Evolutionary conservation across 2,797 vertebrate species (phyloP), one percentile per base, ranked within the genome.

Genomic region (Mionectes olivaceus): DNA sequence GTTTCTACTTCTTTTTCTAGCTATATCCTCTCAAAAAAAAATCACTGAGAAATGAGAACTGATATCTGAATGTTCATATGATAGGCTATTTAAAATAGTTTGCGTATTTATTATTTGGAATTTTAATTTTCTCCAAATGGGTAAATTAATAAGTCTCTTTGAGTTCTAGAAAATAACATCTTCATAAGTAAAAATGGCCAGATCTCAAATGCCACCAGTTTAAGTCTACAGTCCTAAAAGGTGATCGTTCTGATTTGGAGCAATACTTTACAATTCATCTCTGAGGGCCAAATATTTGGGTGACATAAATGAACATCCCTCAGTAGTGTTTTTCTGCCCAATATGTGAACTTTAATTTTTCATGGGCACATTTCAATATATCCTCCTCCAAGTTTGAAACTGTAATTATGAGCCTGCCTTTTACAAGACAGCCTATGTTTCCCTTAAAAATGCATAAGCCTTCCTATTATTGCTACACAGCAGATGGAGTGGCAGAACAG

Each of bases 371-470:
- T 93, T 96, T 91, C 55, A 70, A 4, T 50, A 33, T 84, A 37
- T 70, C 52, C n/a, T 85, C 15, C 59, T 76, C 55, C 28, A 49
- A 83, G 59, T 53, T 44, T 53, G 53, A 91, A 93, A 39, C 91
- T 76, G 69, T 83, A 92, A 89, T 93, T 83, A 79, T 39, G 69
- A 63, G 37, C 43, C 59, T 94, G 76, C 57, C 65, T 89, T 87
- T 87, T 70, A 57, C 39, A 95, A 83, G 76, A 37, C 63, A 79
- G 83, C 22, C 60, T 53, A 44, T 18, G 2, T 68, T 68, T 81
- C 91, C 79, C 89, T 94, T 91, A 89, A 95, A 95, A 96, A 90
- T 90, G 95, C 75, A 30, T 93, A 91, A 93, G 76, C 52, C 69
- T 81, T 74, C 91, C 52, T 44, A 47, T 86, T 82, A 88, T 53